Evolutionary conservation across 23 tunicate species (phyloP).

Genomic region (Styela clava): DNA sequence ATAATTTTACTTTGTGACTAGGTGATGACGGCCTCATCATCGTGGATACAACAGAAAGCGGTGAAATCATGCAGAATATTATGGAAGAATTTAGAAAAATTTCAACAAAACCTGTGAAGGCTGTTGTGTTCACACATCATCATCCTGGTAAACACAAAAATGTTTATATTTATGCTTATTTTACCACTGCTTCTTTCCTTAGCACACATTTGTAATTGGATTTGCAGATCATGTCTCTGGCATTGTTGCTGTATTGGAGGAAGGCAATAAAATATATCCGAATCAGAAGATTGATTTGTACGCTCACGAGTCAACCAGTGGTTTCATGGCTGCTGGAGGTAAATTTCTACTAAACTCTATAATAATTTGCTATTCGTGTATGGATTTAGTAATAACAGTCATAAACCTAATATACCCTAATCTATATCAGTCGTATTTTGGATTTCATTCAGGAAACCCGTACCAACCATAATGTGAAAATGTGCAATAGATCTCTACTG

Average conservation of each 20-base stretch:
- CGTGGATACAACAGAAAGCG: constrained; percentile 76
- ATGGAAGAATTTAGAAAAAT: constrained; percentile 17
- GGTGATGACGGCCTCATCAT: constrained; percentile 71
- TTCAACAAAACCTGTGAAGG: constrained; percentile 58
- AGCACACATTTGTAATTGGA: not conserved
- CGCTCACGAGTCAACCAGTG: constrained; percentile 2
- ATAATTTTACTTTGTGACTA: too few species aligned
- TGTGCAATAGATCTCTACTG: too few species aligned
- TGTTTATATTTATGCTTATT: too few species aligned
- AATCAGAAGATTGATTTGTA: constrained; percentile 3
- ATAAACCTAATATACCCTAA: too few species aligned
- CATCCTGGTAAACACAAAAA: constrained; percentile 85
- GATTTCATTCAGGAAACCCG: too few species aligned
- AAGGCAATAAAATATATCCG: not conserved
- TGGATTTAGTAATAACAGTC: too few species aligned
- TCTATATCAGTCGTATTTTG: too few species aligned
- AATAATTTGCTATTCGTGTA: too few species aligned
- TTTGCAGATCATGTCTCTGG: constrained; percentile 5
- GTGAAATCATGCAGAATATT: not conserved
- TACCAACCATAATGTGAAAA: too few species aligned
- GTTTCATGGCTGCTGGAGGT: not conserved
- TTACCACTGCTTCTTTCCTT: too few species aligned
- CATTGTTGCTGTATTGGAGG: not conserved
- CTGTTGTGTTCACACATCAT: constrained; percentile 66
- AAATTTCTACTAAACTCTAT: too few species aligned